Evolutionary conservation across 2,888 invertebrate species (phyloP).

Genomic region (Athrips mouffetella): DNA sequence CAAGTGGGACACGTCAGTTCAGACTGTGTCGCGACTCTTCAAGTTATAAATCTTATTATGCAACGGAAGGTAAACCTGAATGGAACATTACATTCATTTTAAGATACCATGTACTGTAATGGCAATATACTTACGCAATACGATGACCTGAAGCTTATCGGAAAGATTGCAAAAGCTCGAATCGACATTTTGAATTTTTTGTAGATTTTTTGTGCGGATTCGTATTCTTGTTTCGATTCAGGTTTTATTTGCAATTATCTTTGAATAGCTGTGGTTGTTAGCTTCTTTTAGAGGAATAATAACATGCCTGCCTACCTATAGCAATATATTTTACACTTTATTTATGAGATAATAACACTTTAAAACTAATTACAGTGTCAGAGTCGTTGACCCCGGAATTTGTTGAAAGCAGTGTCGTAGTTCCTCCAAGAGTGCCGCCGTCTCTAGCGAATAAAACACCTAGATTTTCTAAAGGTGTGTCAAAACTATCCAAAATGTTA

Average conservation of each 20-base stretch:
- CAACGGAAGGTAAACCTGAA: constrained; percentile 4
- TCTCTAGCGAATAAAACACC: too few relatives aligned
- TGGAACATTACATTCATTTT: constrained; percentile 3
- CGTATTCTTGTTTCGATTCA: constrained; percentile 1
- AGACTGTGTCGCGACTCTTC: background rate
- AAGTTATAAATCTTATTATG: constrained; percentile 3
- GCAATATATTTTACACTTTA: background rate
- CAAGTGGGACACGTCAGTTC: background rate
- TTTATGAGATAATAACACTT: constrained; percentile 6
- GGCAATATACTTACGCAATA: constrained; percentile 10
- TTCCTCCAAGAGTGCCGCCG: too few relatives aligned
- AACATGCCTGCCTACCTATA: background rate
- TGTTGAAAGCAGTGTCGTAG: too few relatives aligned
- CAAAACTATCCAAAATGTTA: too few relatives aligned
- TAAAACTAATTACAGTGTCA: background rate
- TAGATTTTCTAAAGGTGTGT: too few relatives aligned
- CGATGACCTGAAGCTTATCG: constrained; percentile 7
- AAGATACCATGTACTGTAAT: constrained; percentile 3
- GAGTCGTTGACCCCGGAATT: background rate
- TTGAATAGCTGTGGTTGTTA: constrained; percentile 2
- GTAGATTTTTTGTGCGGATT: background rate
- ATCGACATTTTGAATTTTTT: constrained; percentile 3
- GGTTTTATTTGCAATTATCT: constrained; percentile 6
- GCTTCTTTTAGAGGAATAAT: background rate
- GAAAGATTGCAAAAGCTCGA: background rate